Conservation (phyloP, 2,888 invertebrate species). For the Schizotus pectinicornis region DNA sequence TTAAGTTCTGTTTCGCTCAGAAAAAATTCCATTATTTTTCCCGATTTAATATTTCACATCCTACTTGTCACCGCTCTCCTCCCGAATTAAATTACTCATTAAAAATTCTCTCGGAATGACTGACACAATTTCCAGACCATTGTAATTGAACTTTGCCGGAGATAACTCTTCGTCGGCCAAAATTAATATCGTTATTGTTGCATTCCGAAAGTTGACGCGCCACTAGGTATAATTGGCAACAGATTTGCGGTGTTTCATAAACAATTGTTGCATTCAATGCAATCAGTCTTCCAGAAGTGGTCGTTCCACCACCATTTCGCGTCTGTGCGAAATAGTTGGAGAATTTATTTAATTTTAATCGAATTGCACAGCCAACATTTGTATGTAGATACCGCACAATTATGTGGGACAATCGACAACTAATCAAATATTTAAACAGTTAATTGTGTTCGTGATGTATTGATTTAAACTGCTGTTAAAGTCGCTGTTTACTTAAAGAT, state of each 20-base stretch:
- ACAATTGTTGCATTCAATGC: too few relatives aligned
- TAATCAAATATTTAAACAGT: slow-evolving; percentile 17
- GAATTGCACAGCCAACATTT: not conserved
- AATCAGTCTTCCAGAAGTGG: too few relatives aligned
- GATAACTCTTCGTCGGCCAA: too few relatives aligned
- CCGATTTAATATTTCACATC: slow-evolving; percentile 3
- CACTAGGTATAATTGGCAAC: too few relatives aligned
- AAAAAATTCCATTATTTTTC: slow-evolving; percentile 3
- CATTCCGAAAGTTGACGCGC: too few relatives aligned
- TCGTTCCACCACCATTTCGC: too few relatives aligned
- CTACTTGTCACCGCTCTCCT: not conserved
- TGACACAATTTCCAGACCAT: not conserved
- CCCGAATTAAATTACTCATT: slow-evolving; percentile 1
- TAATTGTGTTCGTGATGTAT: slow-evolving; percentile 16
- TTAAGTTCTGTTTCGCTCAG: slow-evolving; percentile 14
- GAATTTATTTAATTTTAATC: too few relatives aligned
- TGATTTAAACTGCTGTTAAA: slow-evolving; percentile 11
- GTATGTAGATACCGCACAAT: slow-evolving; percentile 9
- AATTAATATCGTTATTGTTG: too few relatives aligned
- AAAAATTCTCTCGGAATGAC: not conserved
- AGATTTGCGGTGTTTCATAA: too few relatives aligned
- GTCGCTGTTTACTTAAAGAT: too few relatives aligned
- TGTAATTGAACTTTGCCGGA: too few relatives aligned
- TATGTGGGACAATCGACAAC: slow-evolving; percentile 15
- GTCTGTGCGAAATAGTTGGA: too few relatives aligned